A percentile compares a stretch with the other conserved stretches of the same genome.
Conservation (phyloP, 2,797 vertebrate species). For the Neoniphon sammara region DNA sequence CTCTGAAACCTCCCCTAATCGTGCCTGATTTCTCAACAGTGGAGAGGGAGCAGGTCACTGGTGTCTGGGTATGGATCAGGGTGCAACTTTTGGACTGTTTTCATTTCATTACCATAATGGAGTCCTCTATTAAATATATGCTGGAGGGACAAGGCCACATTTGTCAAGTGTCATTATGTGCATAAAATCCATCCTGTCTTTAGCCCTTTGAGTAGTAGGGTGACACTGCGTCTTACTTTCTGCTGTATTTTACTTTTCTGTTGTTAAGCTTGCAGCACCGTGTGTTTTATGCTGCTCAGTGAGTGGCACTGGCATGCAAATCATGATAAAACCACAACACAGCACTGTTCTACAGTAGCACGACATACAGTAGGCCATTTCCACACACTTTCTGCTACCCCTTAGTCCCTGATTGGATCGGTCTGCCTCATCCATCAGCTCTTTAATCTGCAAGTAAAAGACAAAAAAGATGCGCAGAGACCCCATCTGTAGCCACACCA, state of each 20-base stretch:
- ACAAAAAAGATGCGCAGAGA: conserved; percentile 48
- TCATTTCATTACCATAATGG: conserved; percentile 72
- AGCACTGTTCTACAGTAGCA: neutral
- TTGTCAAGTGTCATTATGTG: conserved; percentile 45
- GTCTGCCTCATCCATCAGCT: conserved; percentile 54
- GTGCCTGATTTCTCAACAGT: conserved; percentile 47
- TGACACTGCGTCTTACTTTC: neutral
- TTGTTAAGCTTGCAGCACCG: neutral
- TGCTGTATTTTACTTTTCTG: neutral
- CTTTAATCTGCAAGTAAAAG: conserved; percentile 37
- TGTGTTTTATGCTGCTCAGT: neutral
- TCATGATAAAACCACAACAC: conserved; percentile 39
- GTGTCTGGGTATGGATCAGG: conserved; percentile 44
- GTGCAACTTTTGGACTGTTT: conserved; percentile 60
- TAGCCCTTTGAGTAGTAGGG: neutral
- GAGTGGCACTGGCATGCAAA: neutral
- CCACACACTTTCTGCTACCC: neutral
- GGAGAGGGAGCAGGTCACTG: conserved; percentile 33
- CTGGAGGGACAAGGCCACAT: conserved; percentile 35
- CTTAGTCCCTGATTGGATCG: conserved; percentile 32
- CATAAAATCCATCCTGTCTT: conserved; percentile 12
- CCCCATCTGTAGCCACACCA: conserved; percentile 37
- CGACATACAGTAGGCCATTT: neutral
- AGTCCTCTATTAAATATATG: conserved; percentile 49
- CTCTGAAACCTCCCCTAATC: conserved; percentile 40